Conservation (phyloP, 2,113 vertebrate genomes). For the Marmota monax region DNA sequence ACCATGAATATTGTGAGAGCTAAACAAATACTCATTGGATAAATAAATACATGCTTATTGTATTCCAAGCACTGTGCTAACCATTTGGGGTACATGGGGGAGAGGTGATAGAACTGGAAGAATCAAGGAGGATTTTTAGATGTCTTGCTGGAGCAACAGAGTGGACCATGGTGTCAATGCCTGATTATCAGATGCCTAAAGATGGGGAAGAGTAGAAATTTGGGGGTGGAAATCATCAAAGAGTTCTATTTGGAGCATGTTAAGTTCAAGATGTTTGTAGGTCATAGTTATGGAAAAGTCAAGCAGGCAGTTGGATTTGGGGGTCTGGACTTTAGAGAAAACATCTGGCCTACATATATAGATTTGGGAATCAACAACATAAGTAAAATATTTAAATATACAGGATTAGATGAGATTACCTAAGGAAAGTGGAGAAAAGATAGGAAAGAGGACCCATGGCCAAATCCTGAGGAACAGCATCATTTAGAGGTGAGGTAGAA, state of each 20-base stretch:
- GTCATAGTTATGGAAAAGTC: not conserved
- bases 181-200: not conserved
- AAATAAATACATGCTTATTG: not conserved
- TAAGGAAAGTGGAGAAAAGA: not conserved
- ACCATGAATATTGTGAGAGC: not conserved
- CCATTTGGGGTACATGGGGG: not conserved
- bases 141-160: not conserved
- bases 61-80: not conserved
- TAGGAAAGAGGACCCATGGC: not conserved
- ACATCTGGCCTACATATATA: not conserved
- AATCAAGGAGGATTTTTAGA: constrained; percentile 17
- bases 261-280: not conserved
- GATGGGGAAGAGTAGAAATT: not conserved
- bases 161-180: not conserved
- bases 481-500: not conserved
- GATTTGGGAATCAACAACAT: not conserved
- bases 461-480: not conserved
- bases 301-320: not conserved
- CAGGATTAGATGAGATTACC: not conserved
- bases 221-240: not conserved
- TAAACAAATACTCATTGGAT: not conserved
- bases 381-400: not conserved
- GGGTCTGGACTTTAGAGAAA: not conserved
- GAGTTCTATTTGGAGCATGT: not conserved
- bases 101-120: not conserved